Conservation (phyloP, 2,888 invertebrate genomes). For the Myathropa florea region DNA sequence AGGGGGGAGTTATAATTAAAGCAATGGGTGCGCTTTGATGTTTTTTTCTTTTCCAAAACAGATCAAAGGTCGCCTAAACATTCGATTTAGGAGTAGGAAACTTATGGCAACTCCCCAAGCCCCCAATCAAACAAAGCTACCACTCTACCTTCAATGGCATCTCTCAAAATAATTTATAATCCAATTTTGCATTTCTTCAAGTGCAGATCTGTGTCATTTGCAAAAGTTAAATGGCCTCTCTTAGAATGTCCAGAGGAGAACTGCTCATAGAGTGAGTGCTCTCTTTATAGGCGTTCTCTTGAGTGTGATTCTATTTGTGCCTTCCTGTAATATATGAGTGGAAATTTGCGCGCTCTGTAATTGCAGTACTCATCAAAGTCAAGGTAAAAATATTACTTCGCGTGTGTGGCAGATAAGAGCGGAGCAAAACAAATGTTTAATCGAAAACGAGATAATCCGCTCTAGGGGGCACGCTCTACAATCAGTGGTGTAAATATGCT, state of each 20-base stretch:
- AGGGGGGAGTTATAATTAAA: not conserved
- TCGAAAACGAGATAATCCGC: not conserved
- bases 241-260: not conserved
- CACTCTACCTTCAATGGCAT: too few relatives aligned
- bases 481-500: not conserved
- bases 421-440: not conserved
- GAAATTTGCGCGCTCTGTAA: not conserved
- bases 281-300: not conserved
- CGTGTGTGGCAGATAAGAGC: not conserved
- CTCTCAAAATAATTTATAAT: too few relatives aligned
- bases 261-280: not conserved
- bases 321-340: not conserved
- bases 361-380: not conserved
- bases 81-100: too few relatives aligned
- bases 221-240: not conserved
- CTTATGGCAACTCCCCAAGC: too few relatives aligned
- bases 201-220: too few relatives aligned
- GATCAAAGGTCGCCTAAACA: too few relatives aligned
- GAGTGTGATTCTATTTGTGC: not conserved
- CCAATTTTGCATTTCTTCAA: not conserved
- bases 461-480: not conserved
- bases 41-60: too few relatives aligned
- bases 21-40: too few relatives aligned
- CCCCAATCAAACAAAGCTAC: too few relatives aligned
- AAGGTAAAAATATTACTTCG: not conserved